Percentiles rank a stretch among this genome's conserved stretches.
These are phyloP conservation scores for Apis dorsata DNA, from an alignment of 1,140 invertebrate genomes.

Conservation along the genomic window DNA sequence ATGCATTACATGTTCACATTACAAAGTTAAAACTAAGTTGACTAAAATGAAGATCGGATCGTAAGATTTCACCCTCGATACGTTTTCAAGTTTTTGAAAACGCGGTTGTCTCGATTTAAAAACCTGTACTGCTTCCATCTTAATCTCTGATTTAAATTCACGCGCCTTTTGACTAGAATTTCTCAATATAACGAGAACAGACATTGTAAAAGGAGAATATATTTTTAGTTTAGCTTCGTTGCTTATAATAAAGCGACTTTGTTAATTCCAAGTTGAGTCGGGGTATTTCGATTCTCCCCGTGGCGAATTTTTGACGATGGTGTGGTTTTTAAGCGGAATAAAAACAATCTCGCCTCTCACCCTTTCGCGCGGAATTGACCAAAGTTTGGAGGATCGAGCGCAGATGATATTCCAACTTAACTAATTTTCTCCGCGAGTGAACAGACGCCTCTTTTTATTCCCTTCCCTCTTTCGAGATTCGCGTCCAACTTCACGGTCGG, in stretches of 20 bases:
- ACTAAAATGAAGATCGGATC: too few relatives aligned
- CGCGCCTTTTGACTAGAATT: not conserved
- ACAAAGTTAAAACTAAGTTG: not conserved
- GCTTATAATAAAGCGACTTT: not conserved
- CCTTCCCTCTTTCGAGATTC: not conserved
- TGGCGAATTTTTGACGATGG: conserved; percentile 3
- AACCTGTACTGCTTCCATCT: not conserved
- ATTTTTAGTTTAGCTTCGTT: too few relatives aligned
- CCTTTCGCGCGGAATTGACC: too few relatives aligned
- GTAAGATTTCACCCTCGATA: too few relatives aligned
- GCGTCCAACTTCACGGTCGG: not conserved
- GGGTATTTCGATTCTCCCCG: not conserved
- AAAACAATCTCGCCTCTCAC: not conserved
- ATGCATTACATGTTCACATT: not conserved
- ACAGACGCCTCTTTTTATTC: not conserved
- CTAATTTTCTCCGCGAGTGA: not conserved
- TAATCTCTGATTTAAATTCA: not conserved
- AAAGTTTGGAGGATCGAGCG: not conserved
- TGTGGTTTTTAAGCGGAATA: not conserved
- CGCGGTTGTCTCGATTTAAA: not conserved
- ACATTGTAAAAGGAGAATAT: not conserved
- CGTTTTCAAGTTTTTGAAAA: not conserved
- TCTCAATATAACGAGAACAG: not conserved
- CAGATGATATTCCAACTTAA: not conserved
- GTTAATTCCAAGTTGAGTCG: not conserved